Evolutionary conservation across 2,797 vertebrate species (phyloP), one percentile per base, ranked within the genome.

Genomic region (Mus minutoides): DNA sequence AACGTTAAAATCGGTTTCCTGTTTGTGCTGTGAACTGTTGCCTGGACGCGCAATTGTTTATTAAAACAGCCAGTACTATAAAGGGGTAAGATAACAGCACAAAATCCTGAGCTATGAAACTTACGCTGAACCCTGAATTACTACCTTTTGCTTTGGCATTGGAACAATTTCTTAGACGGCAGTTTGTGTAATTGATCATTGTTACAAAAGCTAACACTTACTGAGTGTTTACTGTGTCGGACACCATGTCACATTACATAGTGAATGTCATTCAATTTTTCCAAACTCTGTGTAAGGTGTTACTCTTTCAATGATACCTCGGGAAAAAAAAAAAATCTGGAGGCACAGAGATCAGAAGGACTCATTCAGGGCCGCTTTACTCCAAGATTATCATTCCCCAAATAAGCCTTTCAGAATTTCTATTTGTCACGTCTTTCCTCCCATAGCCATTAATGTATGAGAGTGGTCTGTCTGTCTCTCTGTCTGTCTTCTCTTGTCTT

Each of bases 381-480:
- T 58, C n/a, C 40, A 96, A 79, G 54, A 77, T 56, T 94, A 91
- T 77, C 14, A 73, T 76, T 60, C 40, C 13, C n/a, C 54, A 87
- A 90, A 54, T 46, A 91, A n/a, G 90, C 82, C 54, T 83, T 95
- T 75, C 29, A 17, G 88, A 89, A 87, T 29, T 49, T 13, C 21
- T 43, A 62, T 88, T 76, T 85, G 73, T 64, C 78, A 92, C 79
- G 76, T 4, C 17, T 62, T 89, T 77, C 60, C 52, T 95, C 88
- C 58, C 71, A 64, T 0, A 52, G 60, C 40, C 49, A 11, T 75
- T 78, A 88, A 34, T 26, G 8, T 12, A 43, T 31, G 6, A 69
- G 49, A 69, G 22, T 78, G 40, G 13, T 46, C 21, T 71, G 26
- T 26, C 10, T 88, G 12, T 75, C 16, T 56, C 0, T 92, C 89